Percentiles rank a stretch among this genome's conserved stretches.
Conservation (phyloP, 2,113 vertebrate genomes). For the Salvator merianae region DNA sequence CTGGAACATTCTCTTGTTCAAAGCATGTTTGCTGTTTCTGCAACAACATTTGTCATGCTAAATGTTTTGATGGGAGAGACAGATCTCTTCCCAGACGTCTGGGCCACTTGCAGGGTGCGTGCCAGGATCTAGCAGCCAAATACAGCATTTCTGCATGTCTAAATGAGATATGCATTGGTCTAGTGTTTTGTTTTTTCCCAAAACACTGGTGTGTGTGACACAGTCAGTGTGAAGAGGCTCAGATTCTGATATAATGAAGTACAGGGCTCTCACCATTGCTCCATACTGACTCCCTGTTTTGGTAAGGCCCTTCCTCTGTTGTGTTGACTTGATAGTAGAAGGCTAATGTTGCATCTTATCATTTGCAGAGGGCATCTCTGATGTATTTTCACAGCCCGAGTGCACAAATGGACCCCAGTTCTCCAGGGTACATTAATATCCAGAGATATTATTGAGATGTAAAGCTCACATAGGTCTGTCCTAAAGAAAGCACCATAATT, state of each 20-base stretch:
- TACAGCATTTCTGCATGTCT: background rate
- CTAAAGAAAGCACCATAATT: background rate
- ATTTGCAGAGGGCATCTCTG: background rate
- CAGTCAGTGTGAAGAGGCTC: background rate
- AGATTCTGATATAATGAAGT: background rate
- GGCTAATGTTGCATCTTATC: background rate
- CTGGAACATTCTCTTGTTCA: too few relatives aligned
- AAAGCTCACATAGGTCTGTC: background rate
- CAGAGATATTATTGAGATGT: background rate
- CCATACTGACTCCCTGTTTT: background rate
- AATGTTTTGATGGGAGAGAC: background rate
- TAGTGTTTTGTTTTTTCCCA: too few relatives aligned
- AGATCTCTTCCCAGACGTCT: background rate
- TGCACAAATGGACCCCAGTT: background rate
- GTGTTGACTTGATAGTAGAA: background rate
- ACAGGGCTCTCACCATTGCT: background rate
- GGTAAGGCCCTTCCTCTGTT: background rate
- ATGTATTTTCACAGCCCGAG: constrained; percentile 6
- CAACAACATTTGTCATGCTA: background rate
- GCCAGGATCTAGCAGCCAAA: background rate
- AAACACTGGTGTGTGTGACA: background rate
- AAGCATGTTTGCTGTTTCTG: background rate
- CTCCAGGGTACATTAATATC: background rate
- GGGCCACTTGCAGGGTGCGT: too few relatives aligned
- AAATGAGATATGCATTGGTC: background rate